Evolutionary conservation across 2,797 vertebrate genomes (phyloP).

Genomic region (Tragelaphus eurycerus): DNA sequence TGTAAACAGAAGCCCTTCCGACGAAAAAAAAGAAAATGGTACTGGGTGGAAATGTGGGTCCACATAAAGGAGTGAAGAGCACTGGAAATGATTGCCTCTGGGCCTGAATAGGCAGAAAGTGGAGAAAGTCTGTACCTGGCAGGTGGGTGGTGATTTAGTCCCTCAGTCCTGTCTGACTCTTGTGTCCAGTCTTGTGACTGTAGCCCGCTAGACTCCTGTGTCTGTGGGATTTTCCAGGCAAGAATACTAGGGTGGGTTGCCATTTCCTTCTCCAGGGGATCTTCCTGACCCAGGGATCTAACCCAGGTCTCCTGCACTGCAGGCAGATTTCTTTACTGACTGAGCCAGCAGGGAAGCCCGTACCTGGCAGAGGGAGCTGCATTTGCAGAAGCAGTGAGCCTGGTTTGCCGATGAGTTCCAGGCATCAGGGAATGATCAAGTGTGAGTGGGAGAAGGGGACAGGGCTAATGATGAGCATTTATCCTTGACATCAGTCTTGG

Average conservation of each 20-base stretch:
- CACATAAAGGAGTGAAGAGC: background rate
- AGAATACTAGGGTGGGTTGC: background rate
- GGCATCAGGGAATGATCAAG: background rate
- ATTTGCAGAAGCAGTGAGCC: background rate
- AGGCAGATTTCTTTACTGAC: background rate
- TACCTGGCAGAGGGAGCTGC: background rate
- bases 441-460: background rate
- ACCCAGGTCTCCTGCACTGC: background rate
- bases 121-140: background rate
- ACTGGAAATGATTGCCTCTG: background rate
- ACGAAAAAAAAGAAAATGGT: background rate
- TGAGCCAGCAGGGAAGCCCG: background rate
- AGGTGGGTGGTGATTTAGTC: background rate
- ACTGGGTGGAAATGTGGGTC: background rate
- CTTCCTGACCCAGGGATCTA: background rate
- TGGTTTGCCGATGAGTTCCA: background rate
- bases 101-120: background rate
- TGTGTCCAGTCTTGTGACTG: background rate
- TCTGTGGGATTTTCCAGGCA: background rate
- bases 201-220: background rate
- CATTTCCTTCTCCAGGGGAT: background rate
- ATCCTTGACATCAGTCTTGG: slow-evolving; percentile 28
- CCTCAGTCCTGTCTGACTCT: background rate
- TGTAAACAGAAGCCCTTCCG: background rate
- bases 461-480: background rate